phyloP scores from a whole-genome alignment of 2,888 invertebrate genomes.

The Periphyllus acericola region DNA sequence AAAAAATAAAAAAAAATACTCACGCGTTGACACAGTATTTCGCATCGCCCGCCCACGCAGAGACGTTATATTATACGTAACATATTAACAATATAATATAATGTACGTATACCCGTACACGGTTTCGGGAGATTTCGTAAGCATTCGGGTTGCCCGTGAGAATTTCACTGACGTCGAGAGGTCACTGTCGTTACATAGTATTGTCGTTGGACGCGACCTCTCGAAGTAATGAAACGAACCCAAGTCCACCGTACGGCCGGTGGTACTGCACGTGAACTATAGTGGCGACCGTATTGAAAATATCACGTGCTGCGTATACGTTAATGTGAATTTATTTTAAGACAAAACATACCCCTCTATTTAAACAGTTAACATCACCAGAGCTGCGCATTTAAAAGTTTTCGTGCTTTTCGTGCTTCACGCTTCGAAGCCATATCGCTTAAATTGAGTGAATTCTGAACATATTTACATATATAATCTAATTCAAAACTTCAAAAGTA shows the following conservation, averaged over 20 bases:
- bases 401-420: no score
- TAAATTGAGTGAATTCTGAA: no score
- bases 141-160: constrained; percentile 19
- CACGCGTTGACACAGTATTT: constrained; percentile 26
- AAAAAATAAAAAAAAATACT: neutral
- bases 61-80: neutral
- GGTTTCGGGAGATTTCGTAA: constrained; percentile 26
- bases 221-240: neutral
- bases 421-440: no score
- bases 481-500: no score
- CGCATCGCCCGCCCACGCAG: constrained; percentile 19
- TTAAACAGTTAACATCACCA: no score
- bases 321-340: no score
- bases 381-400: no score
- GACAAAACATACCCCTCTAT: no score
- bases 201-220: neutral
- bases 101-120: neutral
- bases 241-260: neutral
- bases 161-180: neutral
- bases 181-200: constrained; percentile 4
- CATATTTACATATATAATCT: no score
- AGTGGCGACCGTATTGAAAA: no score
- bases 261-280: neutral
- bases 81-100: neutral
- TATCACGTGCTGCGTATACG: no score